Base-by-base conservation (phyloP, 2,113 vertebrate species). In the Perca fluviatilis region DNA sequence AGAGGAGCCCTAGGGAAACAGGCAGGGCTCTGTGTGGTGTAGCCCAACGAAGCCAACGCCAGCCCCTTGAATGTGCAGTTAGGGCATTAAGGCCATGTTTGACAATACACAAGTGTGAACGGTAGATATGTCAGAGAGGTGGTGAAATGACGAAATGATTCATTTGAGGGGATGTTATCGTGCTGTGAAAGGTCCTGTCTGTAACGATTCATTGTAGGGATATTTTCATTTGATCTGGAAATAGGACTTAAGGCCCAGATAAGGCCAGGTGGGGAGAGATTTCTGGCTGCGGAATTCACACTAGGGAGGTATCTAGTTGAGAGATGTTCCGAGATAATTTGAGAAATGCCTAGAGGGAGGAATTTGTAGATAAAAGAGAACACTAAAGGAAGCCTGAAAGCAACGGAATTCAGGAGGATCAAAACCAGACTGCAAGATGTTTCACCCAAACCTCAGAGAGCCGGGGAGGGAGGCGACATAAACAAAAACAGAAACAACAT, bases 141-240 rank as follows among this genome's bases (percentile, higher is more conserved):
- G 87, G 47, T 82, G 92, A 94, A 79, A 90, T 50, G 71, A 64
- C 74, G 14, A 84, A 89, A 92, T 79, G 53, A 63, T 75, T 90
- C 71, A 66, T 88, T 82, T 65, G 73, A 75, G 74, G 49, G 82
- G n/a, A 77, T 56, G 84, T 60, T 80, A 77, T 70, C 57, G 21
- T 2, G 79, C 50, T 19, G 61, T 11, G 88, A 91, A 91, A 93
- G 90, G 60, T 91, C 70, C 88, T 91, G 92, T 93, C 90, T 9
- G 25, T 88, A 77, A 64, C 19, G 27, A 63, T 83, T 90, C 87
- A 93, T 92, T 85, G 87, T 11, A 0, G 53, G 54, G 72, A 86
- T 84, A 88, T 89, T 91, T 85, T 79, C 88, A 90, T 86, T 88
- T 82, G 71, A 90, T 92, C 89, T 87, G 71, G 71, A 89, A 89